A percentile compares a stretch with the other conserved stretches of the same genome.
Conservation (phyloP, 1,140 invertebrate species). For the Akabosia matsudoensis region DNA sequence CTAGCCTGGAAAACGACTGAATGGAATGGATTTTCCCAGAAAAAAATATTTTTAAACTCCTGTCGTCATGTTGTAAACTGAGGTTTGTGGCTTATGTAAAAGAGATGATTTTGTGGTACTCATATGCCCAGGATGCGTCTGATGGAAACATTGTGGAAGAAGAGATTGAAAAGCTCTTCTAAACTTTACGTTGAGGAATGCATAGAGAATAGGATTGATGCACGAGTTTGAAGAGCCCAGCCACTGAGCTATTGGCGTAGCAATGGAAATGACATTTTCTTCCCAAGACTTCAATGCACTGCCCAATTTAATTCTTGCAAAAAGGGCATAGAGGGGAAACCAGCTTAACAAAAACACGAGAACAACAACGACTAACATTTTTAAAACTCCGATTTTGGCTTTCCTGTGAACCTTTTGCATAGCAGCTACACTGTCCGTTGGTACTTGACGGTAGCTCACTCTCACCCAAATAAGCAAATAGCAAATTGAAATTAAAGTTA, state of each 20-base stretch:
- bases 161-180: conserved; percentile 40
- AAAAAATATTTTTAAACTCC: conserved; percentile 2
- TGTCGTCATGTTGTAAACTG: conserved; percentile 38
- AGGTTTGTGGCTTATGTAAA: conserved; percentile 37
- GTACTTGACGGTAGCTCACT: conserved; percentile 80
- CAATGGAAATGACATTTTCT: conserved; percentile 72
- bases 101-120: conserved; percentile 42
- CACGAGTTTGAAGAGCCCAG: conserved; percentile 92
- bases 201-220: conserved; percentile 84
- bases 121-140: conserved; percentile 7
- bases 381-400: conserved; percentile 88
- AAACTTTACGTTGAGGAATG: conserved; percentile 45
- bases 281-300: conserved; percentile 67
- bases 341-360: conserved; percentile 91
- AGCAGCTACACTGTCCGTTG: conserved; percentile 82
- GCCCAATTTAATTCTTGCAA: conserved; percentile 78
- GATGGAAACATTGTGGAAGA: conserved; percentile 35
- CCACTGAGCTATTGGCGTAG: conserved; percentile 91
- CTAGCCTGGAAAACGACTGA: too few relatives aligned
- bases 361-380: conserved; percentile 93
- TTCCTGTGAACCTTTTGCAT: conserved; percentile 88
- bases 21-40: background rate
- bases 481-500: conserved; percentile 84
- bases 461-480: conserved; percentile 91
- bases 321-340: conserved; percentile 89